Percentiles rank a stretch among this genome's conserved stretches.
These are phyloP conservation scores for Borostomias antarcticus DNA, from an alignment of 2,797 vertebrate genomes.

Conservation along the genomic window DNA sequence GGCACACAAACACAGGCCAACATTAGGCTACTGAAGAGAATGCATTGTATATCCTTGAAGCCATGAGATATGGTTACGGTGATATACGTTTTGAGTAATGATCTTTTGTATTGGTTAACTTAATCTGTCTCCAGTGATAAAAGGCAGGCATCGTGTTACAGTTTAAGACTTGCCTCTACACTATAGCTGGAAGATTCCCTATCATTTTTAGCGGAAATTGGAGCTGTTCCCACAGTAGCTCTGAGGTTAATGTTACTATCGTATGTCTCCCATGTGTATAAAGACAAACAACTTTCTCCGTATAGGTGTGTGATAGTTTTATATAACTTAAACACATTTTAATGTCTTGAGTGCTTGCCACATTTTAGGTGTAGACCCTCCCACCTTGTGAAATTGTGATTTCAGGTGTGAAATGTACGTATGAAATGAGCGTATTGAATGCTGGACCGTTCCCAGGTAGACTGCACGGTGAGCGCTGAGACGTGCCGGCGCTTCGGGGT, in stretches of 20 bases:
- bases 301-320: too few relatives aligned
- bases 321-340: too few relatives aligned
- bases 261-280: too few relatives aligned
- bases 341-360: background rate
- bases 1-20: background rate
- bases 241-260: background rate
- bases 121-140: background rate
- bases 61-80: background rate
- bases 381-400: too few relatives aligned
- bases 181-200: background rate
- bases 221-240: background rate
- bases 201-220: background rate
- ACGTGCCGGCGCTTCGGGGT: constrained; percentile 57
- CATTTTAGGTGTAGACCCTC: too few relatives aligned
- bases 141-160: background rate
- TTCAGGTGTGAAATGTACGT: too few relatives aligned
- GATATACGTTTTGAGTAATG: background rate
- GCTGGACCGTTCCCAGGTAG: constrained; percentile 56
- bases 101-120: background rate
- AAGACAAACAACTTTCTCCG: too few relatives aligned
- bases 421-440: too few relatives aligned
- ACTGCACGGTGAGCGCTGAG: constrained; percentile 57
- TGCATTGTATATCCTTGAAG: constrained; percentile 5
- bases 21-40: background rate
- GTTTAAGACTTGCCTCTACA: background rate